These are phyloP conservation scores for Antheraea assamensis DNA, from an alignment of 2,888 invertebrate species.

Conservation along the genomic window DNA sequence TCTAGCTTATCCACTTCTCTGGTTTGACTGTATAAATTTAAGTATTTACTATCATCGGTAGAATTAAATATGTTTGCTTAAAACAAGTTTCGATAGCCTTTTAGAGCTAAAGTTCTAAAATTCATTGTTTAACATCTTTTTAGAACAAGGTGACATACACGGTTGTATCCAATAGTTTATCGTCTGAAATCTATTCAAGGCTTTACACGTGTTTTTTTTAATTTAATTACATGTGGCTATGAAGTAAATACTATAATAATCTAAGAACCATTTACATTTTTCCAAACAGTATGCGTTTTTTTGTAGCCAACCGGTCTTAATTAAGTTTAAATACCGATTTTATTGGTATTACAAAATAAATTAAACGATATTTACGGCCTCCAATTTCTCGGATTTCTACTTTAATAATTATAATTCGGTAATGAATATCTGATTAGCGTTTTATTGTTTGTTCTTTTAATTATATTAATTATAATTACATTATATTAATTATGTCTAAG, in stretches of 20 bases:
- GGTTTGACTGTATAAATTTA: neutral
- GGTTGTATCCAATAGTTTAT: neutral
- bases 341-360: neutral
- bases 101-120: neutral
- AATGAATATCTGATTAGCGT: neutral
- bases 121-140: slow-evolving; percentile 5
- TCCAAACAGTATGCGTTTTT: neutral
- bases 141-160: slow-evolving; percentile 8
- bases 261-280: neutral
- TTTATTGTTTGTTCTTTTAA: slow-evolving; percentile 5
- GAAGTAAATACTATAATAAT: neutral
- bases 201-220: neutral
- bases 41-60: neutral
- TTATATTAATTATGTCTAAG: neutral
- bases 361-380: neutral
- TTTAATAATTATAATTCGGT: neutral
- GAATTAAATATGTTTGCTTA: neutral
- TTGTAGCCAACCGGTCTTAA: neutral
- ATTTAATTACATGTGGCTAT: neutral
- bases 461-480: neutral
- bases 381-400: neutral
- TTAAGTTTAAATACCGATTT: neutral
- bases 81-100: neutral
- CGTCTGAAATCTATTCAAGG: neutral
- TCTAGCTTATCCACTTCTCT: too few relatives aligned